Evolutionary conservation across 64 coral and sea anemone genomes (phyloP).

Genomic region (Platygyra sinensis): DNA sequence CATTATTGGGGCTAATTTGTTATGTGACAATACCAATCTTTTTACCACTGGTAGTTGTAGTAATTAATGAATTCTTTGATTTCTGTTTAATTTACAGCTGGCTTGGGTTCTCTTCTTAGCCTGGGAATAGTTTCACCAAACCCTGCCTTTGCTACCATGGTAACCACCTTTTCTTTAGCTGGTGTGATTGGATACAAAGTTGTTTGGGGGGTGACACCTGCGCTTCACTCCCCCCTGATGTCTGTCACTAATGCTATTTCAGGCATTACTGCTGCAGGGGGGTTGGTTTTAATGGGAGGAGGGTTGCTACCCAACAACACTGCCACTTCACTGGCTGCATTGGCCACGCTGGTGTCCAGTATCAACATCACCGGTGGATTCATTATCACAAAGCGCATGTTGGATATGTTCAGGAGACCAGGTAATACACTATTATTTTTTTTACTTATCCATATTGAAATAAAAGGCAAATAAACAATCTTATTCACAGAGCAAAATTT

Average conservation of each 20-base stretch:
- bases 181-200: slow-evolving; percentile 99
- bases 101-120: slow-evolving; percentile 77
- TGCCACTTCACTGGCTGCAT: slow-evolving; percentile 83
- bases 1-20: too few species aligned
- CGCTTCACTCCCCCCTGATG: slow-evolving; percentile 98
- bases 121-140: slow-evolving; percentile 84
- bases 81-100: slow-evolving; percentile 51
- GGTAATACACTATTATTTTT: slow-evolving; percentile 28
- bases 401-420: slow-evolving; percentile 99
- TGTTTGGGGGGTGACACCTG: slow-evolving; percentile 96
- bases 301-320: slow-evolving; percentile 71
- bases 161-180: slow-evolving; percentile 96
- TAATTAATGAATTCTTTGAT: neutral
- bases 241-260: slow-evolving; percentile 98
- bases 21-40: neutral
- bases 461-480: too few species aligned
- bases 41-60: neutral
- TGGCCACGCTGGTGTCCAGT: slow-evolving; percentile 87
- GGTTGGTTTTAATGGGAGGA: slow-evolving; percentile 97
- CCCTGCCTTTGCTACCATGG: slow-evolving; percentile 96
- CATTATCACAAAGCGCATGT: slow-evolving; percentile 99
- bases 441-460: too few species aligned
- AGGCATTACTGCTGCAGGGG: slow-evolving; percentile 96
- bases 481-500: too few species aligned
- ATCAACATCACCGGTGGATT: slow-evolving; percentile 99